Conservation (phyloP, 2,888 invertebrate genomes). For the Drosophila buzzatii region DNA sequence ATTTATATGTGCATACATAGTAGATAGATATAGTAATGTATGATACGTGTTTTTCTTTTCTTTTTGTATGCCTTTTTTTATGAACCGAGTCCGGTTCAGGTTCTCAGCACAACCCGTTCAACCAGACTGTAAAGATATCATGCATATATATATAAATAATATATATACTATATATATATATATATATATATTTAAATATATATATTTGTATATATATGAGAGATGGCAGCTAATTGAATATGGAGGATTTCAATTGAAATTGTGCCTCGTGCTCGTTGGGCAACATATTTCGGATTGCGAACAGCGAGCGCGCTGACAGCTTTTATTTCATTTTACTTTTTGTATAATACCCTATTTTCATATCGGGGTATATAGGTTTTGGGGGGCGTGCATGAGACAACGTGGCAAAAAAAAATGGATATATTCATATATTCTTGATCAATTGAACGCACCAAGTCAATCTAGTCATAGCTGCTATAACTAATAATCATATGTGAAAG, state of each 20-base stretch:
- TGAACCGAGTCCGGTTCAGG: conserved; percentile 47
- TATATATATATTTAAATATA: conserved; percentile 5
- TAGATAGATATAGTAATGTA: conserved; percentile 9
- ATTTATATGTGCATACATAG: conserved; percentile 2
- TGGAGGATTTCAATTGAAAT: conserved; percentile 35
- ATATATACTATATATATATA: conserved; percentile 3
- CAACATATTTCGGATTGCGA: conserved; percentile 22
- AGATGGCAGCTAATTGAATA: conserved; percentile 25
- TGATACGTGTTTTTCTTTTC: conserved; percentile 5
- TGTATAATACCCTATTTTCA: not conserved
- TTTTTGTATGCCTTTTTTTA: not conserved
- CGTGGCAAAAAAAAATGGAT: not conserved
- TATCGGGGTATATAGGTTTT: not conserved
- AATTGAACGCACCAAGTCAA: not conserved
- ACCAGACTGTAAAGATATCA: conserved; percentile 47
- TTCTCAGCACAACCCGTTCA: conserved; percentile 55
- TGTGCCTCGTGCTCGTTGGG: conserved; percentile 44
- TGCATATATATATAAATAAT: not conserved
- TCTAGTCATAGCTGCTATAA: too few species aligned
- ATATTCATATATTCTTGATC: not conserved
- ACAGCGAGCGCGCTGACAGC: not conserved
- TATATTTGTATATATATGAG: not conserved
- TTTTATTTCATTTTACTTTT: not conserved
- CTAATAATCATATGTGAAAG: not conserved
- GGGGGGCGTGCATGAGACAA: not conserved